These are phyloP conservation scores for Drosophila subpulchrella DNA, from an alignment of 1,140 invertebrate species.

Conservation along the genomic window DNA sequence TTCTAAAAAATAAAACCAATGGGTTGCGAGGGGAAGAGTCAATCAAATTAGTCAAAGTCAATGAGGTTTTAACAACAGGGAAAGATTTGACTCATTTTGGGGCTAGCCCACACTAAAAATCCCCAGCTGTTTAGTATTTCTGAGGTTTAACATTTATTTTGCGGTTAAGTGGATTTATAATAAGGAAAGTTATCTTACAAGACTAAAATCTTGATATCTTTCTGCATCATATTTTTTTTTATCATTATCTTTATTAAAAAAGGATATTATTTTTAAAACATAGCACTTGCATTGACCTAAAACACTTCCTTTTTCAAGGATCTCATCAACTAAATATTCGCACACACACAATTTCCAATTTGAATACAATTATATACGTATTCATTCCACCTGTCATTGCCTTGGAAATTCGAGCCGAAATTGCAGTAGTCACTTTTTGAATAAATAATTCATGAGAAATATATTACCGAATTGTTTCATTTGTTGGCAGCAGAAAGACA, in stretches of 20 bases:
- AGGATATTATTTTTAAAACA: no score
- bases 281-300: not conserved
- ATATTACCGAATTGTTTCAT: slow-evolving; percentile 16
- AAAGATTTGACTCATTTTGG: not conserved
- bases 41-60: not conserved
- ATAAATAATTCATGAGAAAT: slow-evolving; percentile 41
- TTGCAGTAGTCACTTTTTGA: slow-evolving; percentile 18
- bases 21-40: not conserved
- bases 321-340: not conserved
- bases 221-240: no score
- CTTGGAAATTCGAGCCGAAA: slow-evolving; percentile 1
- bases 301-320: not conserved
- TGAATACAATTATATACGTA: not conserved
- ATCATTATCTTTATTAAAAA: no score
- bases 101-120: not conserved
- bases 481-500: slow-evolving; percentile 13
- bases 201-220: no score
- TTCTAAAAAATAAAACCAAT: slow-evolving; percentile 3
- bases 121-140: not conserved
- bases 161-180: no score
- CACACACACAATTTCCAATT: not conserved
- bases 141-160: not conserved
- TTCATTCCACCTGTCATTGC: not conserved
- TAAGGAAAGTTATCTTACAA: no score
- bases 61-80: not conserved